Base-by-base conservation (phyloP, 2,113 vertebrate genomes). In the Raja brachyura region DNA sequence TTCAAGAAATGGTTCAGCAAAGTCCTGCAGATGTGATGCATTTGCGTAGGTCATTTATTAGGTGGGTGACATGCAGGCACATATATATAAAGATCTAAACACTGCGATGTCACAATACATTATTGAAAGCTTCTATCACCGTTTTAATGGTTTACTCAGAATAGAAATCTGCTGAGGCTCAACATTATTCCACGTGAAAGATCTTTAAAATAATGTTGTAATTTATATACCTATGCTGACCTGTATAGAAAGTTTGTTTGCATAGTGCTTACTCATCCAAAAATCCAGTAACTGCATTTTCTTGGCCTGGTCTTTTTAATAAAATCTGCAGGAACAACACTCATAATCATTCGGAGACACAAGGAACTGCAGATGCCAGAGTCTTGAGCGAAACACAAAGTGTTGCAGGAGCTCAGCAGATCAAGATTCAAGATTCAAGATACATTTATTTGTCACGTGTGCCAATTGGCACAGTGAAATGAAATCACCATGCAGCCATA, bases 11-110 rank as follows among this genome's bases (percentile, higher is more conserved):
- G 31, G 88, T 25, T 90, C 88, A 90, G 18, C 88, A 90, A 90
- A 25, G 16, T 48, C 63, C 63, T 90, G 66, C 90, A 54, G 20
- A 92, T 70, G 20, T 48, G 48, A 25, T 92, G 66, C 70, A 74
- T 74, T 74, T 92, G 90, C 90, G n/a, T 74, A 73, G 68, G 68
- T 25, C 88, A 66, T 90, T 90, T 90, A 63, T 90, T 68, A 90
- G 63, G 63, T 90, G 20, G 54, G 68, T 92, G 90, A 92, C 68
- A 92, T 74, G 68, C 90, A 92, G 33, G 66, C 9, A 5, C 90
- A 74, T 10, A 74, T 10, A 74, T 14, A 92, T 92, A 92, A 92
- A 92, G 33, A 73, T 73, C 33, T 73, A 92, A 92, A 66, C 86
- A 68, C 31, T n/a, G 28, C 20, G 14, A 68, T 54, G 90, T 28